Conservation (phyloP, 1,140 invertebrate genomes). For the Brachionus asplanchnoidis region DNA sequence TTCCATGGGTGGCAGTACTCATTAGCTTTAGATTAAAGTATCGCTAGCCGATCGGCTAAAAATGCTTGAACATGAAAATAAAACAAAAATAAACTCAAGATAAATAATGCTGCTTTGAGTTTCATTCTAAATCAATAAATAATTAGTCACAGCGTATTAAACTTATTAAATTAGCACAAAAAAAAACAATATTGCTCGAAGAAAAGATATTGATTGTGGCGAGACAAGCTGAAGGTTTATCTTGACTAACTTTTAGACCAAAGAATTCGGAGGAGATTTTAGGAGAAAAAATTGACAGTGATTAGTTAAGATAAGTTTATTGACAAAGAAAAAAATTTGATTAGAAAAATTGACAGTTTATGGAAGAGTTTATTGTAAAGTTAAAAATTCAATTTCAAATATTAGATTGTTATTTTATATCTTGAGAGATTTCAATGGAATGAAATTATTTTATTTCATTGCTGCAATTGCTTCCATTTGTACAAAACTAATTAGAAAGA, state of each 20-base stretch:
- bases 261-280: neutral
- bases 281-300: neutral
- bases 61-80: neutral
- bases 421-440: neutral
- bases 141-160: constrained; percentile 23
- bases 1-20: neutral
- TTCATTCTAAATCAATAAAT: constrained; percentile 5
- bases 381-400: neutral
- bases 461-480: neutral
- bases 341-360: neutral
- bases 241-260: neutral
- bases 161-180: constrained; percentile 16
- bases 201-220: neutral
- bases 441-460: neutral
- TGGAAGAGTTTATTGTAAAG: neutral
- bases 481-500: neutral
- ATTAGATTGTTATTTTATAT: constrained; percentile 1
- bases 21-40: neutral
- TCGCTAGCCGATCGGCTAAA: neutral
- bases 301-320: neutral
- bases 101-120: neutral
- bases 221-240: neutral
- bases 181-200: neutral
- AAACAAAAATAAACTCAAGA: neutral
- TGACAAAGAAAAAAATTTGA: neutral